Percentiles rank a stretch among this genome's conserved stretches.
phyloP scores from a whole-genome alignment of 1,140 invertebrate species.

The Orchesella cincta region DNA sequence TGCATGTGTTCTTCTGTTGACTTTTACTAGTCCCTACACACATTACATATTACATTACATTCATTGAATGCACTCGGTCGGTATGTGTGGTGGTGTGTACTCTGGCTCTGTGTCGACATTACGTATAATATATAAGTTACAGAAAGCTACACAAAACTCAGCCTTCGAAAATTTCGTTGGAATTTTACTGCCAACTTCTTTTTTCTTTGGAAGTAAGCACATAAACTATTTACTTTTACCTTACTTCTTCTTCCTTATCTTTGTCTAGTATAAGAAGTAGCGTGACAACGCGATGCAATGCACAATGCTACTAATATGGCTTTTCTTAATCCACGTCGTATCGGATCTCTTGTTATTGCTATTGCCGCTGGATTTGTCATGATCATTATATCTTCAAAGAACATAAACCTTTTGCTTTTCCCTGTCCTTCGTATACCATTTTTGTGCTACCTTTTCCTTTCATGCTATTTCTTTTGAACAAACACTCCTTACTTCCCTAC shows the following conservation, averaged over 20 bases:
- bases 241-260: not conserved
- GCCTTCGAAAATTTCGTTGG: not conserved
- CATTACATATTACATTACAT: not conserved
- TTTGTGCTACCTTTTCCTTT: too few relatives aligned
- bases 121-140: not conserved
- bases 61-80: not conserved
- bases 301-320: not conserved
- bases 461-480: too few relatives aligned
- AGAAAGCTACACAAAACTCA: not conserved
- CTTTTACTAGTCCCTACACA: not conserved
- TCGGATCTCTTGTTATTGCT: not conserved
- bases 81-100: not conserved
- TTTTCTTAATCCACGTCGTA: not conserved
- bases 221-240: slow-evolving; percentile 27
- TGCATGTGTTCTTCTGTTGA: not conserved
- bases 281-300: not conserved
- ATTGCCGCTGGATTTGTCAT: not conserved
- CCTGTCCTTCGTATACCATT: too few relatives aligned
- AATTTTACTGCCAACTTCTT: slow-evolving; percentile 19
- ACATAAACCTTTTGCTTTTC: too few relatives aligned
- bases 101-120: not conserved
- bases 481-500: too few relatives aligned
- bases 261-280: not conserved
- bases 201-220: slow-evolving; percentile 11
- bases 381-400: too few relatives aligned